Conservation (phyloP, 2,888 invertebrate genomes). For the Branchellion lobata region DNA sequence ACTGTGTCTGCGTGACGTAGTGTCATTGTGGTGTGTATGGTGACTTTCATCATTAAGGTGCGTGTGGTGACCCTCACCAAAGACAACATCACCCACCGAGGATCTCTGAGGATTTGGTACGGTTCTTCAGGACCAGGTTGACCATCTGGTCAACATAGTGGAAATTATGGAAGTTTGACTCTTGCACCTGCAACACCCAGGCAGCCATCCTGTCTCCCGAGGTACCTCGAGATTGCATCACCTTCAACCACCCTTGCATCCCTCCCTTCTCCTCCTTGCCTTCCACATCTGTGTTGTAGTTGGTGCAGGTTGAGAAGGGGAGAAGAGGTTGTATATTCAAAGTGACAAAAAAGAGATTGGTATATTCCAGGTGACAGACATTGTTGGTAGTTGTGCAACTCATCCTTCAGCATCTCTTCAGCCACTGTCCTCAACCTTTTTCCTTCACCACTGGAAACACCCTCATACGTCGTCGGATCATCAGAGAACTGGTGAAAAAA, state of each 20-base stretch:
- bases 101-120: constrained; percentile 65
- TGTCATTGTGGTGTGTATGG: neutral
- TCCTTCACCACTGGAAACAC: neutral
- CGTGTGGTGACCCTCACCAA: too few species aligned
- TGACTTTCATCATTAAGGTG: too few species aligned
- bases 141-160: constrained; percentile 72
- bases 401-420: constrained; percentile 5
- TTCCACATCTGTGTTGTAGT: too few species aligned
- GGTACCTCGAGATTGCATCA: constrained; percentile 77
- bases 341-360: too few species aligned
- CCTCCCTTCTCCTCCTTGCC: constrained; percentile 35
- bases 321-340: too few species aligned
- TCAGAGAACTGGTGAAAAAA: constrained; percentile 7
- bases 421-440: neutral
- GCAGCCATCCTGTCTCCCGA: constrained; percentile 83
- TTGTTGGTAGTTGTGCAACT: neutral
- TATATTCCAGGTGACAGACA: too few species aligned
- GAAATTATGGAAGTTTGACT: constrained; percentile 80
- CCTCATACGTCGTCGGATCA: constrained; percentile 17
- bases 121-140: constrained; percentile 75
- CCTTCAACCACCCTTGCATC: constrained; percentile 58
- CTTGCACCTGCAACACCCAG: constrained; percentile 75
- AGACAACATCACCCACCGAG: constrained; percentile 66
- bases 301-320: too few species aligned
- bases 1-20: constrained; percentile 71